These are phyloP conservation scores for Chaetodon trifascialis DNA, from an alignment of 2,113 vertebrate genomes.

Conservation along the genomic window DNA sequence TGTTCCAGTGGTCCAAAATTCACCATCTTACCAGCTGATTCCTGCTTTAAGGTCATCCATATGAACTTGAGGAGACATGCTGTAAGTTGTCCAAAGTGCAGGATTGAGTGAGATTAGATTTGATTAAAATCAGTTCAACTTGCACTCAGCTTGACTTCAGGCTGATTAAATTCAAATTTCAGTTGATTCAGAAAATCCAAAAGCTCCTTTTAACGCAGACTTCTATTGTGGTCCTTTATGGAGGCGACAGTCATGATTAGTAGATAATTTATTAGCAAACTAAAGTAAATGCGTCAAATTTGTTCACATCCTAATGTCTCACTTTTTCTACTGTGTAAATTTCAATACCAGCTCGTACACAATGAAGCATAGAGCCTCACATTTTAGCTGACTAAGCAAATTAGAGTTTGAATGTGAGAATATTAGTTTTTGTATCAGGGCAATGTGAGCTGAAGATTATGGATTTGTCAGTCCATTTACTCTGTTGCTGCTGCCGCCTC, in stretches of 20 bases:
- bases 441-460: background rate
- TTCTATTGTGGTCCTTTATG: background rate
- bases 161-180: background rate
- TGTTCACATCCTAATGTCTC: background rate
- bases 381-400: conserved; percentile 11
- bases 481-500: background rate
- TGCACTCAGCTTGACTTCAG: background rate
- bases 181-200: background rate
- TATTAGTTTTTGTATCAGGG: background rate
- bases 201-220: background rate
- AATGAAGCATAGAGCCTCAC: background rate
- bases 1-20: conserved; percentile 23
- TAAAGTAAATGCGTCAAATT: background rate
- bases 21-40: background rate
- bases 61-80: background rate
- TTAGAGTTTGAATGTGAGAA: background rate
- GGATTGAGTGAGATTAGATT: background rate
- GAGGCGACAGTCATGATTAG: background rate
- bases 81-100: background rate
- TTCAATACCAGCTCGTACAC: background rate
- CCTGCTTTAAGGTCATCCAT: conserved; percentile 9
- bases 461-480: background rate
- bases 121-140: background rate
- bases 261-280: conserved; percentile 1
- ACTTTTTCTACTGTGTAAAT: background rate